Evolutionary conservation across 2,113 vertebrate genomes (phyloP).

Genomic region (Leucopsar rothschildi): DNA sequence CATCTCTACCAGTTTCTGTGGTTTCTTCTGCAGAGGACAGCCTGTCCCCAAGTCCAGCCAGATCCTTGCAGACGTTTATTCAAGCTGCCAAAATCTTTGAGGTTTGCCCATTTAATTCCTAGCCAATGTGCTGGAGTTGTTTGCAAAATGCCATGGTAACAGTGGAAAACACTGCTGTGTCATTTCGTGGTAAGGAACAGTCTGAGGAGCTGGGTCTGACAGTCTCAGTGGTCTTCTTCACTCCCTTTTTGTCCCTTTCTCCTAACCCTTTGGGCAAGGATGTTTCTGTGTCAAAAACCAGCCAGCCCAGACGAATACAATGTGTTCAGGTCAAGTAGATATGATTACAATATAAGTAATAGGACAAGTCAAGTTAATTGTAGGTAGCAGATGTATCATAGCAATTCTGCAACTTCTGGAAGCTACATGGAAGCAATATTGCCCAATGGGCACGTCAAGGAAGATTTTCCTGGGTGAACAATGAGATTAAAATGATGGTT

Average conservation of each 20-base stretch:
- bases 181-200: neutral
- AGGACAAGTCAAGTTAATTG: neutral
- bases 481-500: neutral
- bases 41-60: neutral
- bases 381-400: neutral
- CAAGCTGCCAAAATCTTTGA: slow-evolving; percentile 12
- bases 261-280: neutral
- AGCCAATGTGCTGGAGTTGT: neutral
- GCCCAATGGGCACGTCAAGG: neutral
- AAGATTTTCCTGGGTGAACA: neutral
- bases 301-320: neutral
- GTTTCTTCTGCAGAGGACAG: slow-evolving; percentile 22
- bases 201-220: neutral
- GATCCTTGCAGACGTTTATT: slow-evolving; percentile 7
- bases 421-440: neutral
- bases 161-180: slow-evolving; percentile 1
- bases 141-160: slow-evolving; percentile 23
- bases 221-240: neutral
- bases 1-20: neutral
- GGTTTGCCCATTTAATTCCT: slow-evolving; percentile 30
- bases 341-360: neutral
- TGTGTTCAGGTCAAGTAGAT: neutral
- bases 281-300: neutral
- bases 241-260: neutral
- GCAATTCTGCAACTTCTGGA: neutral